These are phyloP conservation scores for Ptychochromis oligacanthus DNA, from an alignment of 2,113 vertebrate species.

Conservation along the genomic window DNA sequence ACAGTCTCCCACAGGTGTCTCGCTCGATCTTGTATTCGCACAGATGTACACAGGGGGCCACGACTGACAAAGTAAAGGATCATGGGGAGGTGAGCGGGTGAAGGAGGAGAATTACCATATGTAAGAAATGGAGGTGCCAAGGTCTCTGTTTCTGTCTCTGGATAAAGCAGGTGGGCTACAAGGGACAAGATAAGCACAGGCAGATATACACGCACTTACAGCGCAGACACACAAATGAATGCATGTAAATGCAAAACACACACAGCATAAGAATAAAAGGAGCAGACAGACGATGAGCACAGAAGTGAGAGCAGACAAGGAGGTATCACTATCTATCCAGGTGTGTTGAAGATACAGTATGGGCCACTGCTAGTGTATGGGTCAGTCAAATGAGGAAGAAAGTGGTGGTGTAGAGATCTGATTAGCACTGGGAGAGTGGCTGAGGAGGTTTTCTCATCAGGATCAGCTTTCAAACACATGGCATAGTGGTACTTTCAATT, in stretches of 20 bases:
- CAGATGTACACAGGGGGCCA: constrained; percentile 64
- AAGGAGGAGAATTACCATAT: constrained; percentile 74
- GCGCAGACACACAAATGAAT: constrained; percentile 12
- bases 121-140: constrained; percentile 67
- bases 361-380: neutral
- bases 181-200: constrained; percentile 60
- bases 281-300: neutral
- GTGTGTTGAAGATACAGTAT: constrained; percentile 43
- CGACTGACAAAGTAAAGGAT: constrained; percentile 68
- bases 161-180: constrained; percentile 60
- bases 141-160: constrained; percentile 64
- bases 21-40: constrained; percentile 46
- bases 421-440: constrained; percentile 62
- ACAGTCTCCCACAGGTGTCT: constrained; percentile 61
- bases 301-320: constrained; percentile 17
- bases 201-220: constrained; percentile 22
- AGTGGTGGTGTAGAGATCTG: constrained; percentile 41
- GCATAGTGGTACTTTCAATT: constrained; percentile 30
- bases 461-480: constrained; percentile 64
- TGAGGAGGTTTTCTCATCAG: constrained; percentile 67
- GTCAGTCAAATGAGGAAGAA: constrained; percentile 9
- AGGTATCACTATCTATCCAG: constrained; percentile 42
- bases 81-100: constrained; percentile 31
- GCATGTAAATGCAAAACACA: constrained; percentile 29
- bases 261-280: constrained; percentile 5